These are phyloP conservation scores for Melinaea menophilus DNA, from an alignment of 2,888 invertebrate species.

Conservation along the genomic window DNA sequence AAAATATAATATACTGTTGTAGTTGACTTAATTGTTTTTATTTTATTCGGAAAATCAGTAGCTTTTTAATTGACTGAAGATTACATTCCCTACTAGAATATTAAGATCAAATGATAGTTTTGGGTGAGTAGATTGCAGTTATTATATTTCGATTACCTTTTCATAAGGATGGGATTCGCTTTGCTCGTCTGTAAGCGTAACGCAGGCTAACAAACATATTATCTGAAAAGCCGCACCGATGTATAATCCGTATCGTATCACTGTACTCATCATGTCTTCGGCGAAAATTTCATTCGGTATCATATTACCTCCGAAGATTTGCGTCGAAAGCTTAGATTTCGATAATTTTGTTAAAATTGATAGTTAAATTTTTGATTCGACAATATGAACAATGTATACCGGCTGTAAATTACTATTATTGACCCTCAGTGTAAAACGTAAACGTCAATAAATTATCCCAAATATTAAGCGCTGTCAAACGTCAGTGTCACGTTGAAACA, in stretches of 20 bases:
- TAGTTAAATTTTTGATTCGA: neutral
- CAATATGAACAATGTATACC: too few species aligned
- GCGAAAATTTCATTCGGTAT: constrained; percentile 75
- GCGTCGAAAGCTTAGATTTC: neutral
- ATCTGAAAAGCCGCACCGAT: constrained; percentile 93
- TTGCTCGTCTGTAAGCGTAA: constrained; percentile 84
- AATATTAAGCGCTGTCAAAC: neutral
- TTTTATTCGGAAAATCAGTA: too few species aligned
- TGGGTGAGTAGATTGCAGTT: neutral
- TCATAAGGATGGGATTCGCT: constrained; percentile 70
- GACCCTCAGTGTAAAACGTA: neutral
- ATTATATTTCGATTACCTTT: constrained; percentile 57
- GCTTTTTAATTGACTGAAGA: too few species aligned
- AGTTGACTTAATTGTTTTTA: neutral
- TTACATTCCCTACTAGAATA: too few species aligned
- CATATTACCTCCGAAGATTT: constrained; percentile 40
- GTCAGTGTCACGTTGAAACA: constrained; percentile 3
- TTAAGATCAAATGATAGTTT: too few species aligned
- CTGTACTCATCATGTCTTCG: constrained; percentile 84
- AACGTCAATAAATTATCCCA: neutral
- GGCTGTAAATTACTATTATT: neutral
- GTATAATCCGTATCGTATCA: constrained; percentile 88
- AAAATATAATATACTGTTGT: neutral
- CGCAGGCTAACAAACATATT: constrained; percentile 88
- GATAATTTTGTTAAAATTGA: neutral